Evolutionary conservation across 2,888 invertebrate genomes (phyloP).

Genomic region (Apantesis nais): DNA sequence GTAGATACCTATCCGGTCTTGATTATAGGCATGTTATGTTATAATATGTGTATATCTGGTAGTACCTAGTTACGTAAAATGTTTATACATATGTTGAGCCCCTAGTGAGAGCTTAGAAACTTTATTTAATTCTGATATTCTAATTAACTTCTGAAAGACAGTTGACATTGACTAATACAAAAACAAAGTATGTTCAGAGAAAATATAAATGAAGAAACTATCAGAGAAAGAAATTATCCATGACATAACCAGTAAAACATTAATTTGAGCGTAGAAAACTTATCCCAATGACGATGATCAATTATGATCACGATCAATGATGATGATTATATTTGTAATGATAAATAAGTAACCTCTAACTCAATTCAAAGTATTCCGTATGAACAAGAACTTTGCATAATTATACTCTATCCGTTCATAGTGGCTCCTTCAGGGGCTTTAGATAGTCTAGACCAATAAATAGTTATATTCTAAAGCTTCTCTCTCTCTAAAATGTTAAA

Average conservation of each 20-base stretch:
- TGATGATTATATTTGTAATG: no score
- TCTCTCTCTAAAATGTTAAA: background rate
- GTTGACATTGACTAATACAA: no score
- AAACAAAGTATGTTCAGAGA: no score
- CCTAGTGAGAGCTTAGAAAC: background rate
- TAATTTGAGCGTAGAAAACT: no score
- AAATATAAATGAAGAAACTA: no score
- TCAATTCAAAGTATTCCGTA: background rate
- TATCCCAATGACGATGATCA: no score
- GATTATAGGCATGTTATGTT: background rate
- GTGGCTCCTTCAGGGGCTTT: background rate
- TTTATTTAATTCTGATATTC: background rate
- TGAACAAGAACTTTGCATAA: background rate
- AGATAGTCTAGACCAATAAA: conserved; percentile 8
- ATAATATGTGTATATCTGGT: background rate
- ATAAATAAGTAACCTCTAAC: no score
- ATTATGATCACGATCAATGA: no score
- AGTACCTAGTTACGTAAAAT: background rate
- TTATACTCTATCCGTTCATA: background rate
- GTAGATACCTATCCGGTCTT: background rate
- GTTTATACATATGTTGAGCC: background rate
- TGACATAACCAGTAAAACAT: no score
- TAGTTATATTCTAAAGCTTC: background rate
- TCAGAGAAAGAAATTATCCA: no score
- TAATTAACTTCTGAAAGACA: background rate